Evolutionary conservation across 2,888 invertebrate genomes (phyloP).

Genomic region (Epinotia ramella): DNA sequence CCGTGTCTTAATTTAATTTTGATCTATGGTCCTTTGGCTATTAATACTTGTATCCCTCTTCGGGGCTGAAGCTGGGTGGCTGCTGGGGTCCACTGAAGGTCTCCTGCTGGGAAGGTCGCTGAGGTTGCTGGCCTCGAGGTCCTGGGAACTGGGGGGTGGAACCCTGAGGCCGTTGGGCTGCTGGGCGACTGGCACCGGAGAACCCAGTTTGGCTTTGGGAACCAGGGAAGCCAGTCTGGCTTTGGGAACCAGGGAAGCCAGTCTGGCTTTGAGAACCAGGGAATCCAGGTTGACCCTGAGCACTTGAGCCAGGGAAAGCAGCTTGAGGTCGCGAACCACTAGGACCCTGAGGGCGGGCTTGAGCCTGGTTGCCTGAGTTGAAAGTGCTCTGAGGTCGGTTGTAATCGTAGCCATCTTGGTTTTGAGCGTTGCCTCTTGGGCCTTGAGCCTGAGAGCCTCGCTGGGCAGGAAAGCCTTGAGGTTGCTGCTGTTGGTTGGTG

Average conservation of each 20-base stretch:
- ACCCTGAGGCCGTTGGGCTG: conserved; percentile 11
- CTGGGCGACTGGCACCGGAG: conserved; percentile 13
- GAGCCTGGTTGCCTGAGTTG: conserved; percentile 32
- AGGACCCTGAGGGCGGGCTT: conserved; percentile 42
- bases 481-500: conserved; percentile 13
- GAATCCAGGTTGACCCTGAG: conserved; percentile 41
- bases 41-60: conserved; percentile 80
- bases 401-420: conserved; percentile 50
- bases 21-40: conserved; percentile 61
- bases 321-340: conserved; percentile 39
- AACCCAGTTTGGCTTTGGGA: conserved; percentile 38
- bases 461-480: conserved; percentile 25
- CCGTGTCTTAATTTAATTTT: conserved; percentile 50
- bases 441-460: conserved; percentile 22
- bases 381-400: conserved; percentile 48
- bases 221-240: conserved; percentile 28
- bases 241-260: conserved; percentile 42
- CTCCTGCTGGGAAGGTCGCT: conserved; percentile 27
- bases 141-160: conserved; percentile 34
- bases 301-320: conserved; percentile 35
- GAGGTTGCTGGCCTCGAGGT: conserved; percentile 27
- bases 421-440: conserved; percentile 16
- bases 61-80: conserved; percentile 75
- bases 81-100: conserved; percentile 73
- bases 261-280: conserved; percentile 33